Percentiles rank a stretch among this genome's conserved stretches.
Conservation (phyloP, 2,797 vertebrate genomes). For the Remorina albescens region DNA sequence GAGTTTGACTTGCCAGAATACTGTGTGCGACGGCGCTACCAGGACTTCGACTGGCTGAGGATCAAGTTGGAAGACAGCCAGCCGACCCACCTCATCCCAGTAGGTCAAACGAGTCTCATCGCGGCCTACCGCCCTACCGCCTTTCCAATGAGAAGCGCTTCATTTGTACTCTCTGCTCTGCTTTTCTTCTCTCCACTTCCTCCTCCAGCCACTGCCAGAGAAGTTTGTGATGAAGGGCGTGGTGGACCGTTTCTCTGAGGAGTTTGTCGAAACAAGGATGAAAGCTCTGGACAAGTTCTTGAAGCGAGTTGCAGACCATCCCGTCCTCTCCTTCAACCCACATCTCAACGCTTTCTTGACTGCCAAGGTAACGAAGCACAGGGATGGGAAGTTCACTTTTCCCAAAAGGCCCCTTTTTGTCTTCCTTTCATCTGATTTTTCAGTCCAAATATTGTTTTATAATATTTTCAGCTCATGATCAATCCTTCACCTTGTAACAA, state of each 20-base stretch:
- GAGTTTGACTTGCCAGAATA: constrained; percentile 98
- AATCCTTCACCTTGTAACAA: not conserved
- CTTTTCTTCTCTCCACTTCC: not conserved
- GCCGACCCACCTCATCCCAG: constrained; percentile 97
- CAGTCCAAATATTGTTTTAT: not conserved
- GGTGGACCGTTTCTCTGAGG: constrained; percentile 96
- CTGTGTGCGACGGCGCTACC: constrained; percentile 93
- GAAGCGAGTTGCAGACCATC: constrained; percentile 96
- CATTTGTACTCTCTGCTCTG: not conserved
- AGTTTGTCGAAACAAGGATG: constrained; percentile 96
- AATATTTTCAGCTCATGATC: not conserved
- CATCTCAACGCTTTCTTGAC: constrained; percentile 95
- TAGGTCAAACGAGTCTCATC: constrained; percentile 80
- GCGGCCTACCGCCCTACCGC: not conserved
- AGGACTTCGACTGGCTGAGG: constrained; percentile 98
- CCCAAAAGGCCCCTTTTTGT: not conserved
- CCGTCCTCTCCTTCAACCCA: constrained; percentile 96
- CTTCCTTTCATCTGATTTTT: not conserved
- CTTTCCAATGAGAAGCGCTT: not conserved
- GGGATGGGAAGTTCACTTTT: not conserved
- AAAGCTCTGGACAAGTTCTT: constrained; percentile 97
- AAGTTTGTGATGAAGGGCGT: constrained; percentile 99
- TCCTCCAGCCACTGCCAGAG: constrained; percentile 92
- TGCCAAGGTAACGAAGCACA: constrained; percentile 79
- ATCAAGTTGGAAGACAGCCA: constrained; percentile 97